These are phyloP conservation scores for Axea sp. DNA, from an alignment of 2,888 invertebrate genomes.

Conservation along the genomic window DNA sequence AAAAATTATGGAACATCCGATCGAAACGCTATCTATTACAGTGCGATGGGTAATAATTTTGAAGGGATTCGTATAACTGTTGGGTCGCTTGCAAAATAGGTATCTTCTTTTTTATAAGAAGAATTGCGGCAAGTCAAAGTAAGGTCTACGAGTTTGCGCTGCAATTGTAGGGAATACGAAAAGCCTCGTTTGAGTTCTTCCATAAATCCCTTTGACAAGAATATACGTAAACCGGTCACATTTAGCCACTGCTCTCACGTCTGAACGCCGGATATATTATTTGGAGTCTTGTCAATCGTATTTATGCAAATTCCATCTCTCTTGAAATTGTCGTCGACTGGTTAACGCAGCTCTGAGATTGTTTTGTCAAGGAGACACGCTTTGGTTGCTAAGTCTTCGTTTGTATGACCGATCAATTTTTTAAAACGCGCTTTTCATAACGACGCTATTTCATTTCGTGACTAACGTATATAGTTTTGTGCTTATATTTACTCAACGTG, in stretches of 20 bases:
- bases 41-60: constrained; percentile 55
- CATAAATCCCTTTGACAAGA: constrained; percentile 62
- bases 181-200: constrained; percentile 60
- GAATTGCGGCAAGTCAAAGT: constrained; percentile 57
- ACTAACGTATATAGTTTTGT: neutral
- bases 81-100: constrained; percentile 55
- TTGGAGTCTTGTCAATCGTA: constrained; percentile 59
- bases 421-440: constrained; percentile 36
- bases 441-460: constrained; percentile 30
- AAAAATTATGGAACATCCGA: constrained; percentile 21
- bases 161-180: constrained; percentile 62
- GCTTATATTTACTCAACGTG: neutral
- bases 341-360: constrained; percentile 52
- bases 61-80: constrained; percentile 44
- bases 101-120: constrained; percentile 42
- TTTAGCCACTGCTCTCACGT: constrained; percentile 59
- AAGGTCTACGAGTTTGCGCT: constrained; percentile 51
- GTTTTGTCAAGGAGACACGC: constrained; percentile 50
- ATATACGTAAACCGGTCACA: constrained; percentile 59
- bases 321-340: constrained; percentile 52
- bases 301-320: constrained; percentile 57
- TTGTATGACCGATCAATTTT: constrained; percentile 47
- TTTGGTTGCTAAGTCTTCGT: constrained; percentile 41
- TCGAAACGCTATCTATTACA: constrained; percentile 34
- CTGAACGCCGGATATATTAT: constrained; percentile 61